phyloP scores from a whole-genome alignment of 2,888 invertebrate species.

The Boloria selene region DNA sequence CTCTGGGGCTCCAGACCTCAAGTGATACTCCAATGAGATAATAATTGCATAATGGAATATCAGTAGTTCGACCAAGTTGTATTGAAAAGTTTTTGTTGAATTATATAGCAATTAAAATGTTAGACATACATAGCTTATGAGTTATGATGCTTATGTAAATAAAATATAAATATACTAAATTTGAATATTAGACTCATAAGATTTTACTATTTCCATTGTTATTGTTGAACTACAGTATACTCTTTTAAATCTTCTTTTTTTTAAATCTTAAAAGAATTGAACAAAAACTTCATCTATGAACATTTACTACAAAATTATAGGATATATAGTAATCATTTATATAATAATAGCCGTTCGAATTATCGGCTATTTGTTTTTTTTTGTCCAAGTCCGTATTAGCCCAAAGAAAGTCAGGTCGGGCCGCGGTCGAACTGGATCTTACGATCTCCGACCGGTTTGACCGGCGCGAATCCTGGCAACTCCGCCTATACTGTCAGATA shows the following conservation, averaged over 20 bases:
- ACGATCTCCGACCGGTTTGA: constrained; percentile 76
- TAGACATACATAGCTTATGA: not conserved
- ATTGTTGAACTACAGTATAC: no score
- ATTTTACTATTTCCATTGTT: no score
- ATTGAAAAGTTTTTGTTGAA: constrained; percentile 14
- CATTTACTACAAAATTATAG: no score
- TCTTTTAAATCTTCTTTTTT: no score
- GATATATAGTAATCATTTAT: not conserved
- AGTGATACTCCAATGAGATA: constrained; percentile 19
- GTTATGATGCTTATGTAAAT: no score
- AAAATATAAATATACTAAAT: no score
- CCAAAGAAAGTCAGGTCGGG: constrained; percentile 69
- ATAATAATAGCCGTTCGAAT: constrained; percentile 5
- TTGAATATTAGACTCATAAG: no score
- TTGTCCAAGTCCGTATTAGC: constrained; percentile 44
- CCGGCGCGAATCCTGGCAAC: constrained; percentile 71
- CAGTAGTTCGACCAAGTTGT: constrained; percentile 10
- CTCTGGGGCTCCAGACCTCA: constrained; percentile 15
- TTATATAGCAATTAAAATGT: constrained; percentile 11
- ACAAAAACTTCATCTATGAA: no score
- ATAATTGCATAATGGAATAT: constrained; percentile 18
- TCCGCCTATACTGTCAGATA: constrained; percentile 21
- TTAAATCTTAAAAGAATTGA: no score
- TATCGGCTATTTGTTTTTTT: constrained; percentile 22
- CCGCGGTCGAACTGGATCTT: constrained; percentile 69